These are phyloP conservation scores for Drosophila mauritiana DNA, from an alignment of 1,140 invertebrate genomes.

Conservation along the genomic window DNA sequence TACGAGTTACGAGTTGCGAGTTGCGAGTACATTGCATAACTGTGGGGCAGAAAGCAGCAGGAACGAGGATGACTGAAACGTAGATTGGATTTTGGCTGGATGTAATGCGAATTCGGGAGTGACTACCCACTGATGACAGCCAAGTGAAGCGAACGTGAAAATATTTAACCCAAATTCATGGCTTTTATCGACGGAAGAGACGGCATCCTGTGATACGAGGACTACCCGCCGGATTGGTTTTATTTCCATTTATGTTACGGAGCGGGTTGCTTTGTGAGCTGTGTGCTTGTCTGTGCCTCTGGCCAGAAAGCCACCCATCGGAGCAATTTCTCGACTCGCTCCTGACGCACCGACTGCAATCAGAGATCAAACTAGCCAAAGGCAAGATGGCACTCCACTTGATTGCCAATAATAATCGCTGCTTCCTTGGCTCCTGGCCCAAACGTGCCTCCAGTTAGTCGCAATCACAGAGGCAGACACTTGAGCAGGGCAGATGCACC, in stretches of 20 bases:
- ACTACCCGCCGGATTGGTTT: slow-evolving; percentile 11
- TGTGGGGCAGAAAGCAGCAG: background rate
- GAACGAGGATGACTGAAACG: background rate
- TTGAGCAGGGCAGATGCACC: background rate
- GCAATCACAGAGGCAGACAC: slow-evolving; percentile 33
- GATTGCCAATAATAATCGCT: slow-evolving; percentile 76
- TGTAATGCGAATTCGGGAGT: background rate
- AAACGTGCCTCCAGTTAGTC: slow-evolving; percentile 42
- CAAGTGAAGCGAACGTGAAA: slow-evolving; percentile 14
- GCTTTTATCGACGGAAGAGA: slow-evolving; percentile 15
- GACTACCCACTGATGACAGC: slow-evolving; percentile 13
- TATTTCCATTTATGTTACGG: slow-evolving; percentile 27
- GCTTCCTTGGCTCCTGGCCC: slow-evolving; percentile 32
- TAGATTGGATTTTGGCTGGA: slow-evolving; percentile 34
- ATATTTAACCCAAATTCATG: slow-evolving; percentile 46
- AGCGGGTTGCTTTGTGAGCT: slow-evolving; percentile 3
- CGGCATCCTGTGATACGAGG: slow-evolving; percentile 9
- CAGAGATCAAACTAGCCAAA: slow-evolving; percentile 57
- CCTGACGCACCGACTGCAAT: slow-evolving; percentile 61
- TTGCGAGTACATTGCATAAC: slow-evolving; percentile 30
- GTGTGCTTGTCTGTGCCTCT: slow-evolving; percentile 14
- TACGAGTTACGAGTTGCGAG: slow-evolving; percentile 51
- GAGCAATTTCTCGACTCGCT: slow-evolving; percentile 52
- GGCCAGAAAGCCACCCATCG: slow-evolving; percentile 18
- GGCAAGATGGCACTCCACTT: slow-evolving; percentile 68